A percentile compares a stretch with the other conserved stretches of the same genome.
Evolutionary conservation across 2,797 vertebrate species (phyloP).

Genomic region (Rousettus madagascariensis): DNA sequence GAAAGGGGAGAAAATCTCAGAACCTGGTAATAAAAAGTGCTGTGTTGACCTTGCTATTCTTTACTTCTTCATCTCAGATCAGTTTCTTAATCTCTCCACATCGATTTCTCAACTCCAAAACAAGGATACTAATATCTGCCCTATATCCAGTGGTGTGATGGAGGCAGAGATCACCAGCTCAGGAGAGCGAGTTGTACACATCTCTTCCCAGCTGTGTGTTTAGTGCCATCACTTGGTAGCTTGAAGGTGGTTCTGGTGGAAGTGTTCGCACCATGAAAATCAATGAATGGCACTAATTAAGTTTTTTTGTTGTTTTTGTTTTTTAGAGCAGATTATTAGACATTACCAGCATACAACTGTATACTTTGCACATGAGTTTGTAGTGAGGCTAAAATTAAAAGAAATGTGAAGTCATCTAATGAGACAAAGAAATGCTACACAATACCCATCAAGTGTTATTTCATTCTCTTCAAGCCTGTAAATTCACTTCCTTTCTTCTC

Average conservation of each 20-base stretch:
- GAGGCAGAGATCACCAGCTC: background rate
- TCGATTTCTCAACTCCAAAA: background rate
- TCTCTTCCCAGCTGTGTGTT: background rate
- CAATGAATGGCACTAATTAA: background rate
- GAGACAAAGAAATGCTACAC: background rate
- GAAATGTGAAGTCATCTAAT: background rate
- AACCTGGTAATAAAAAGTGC: background rate
- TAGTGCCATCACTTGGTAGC: background rate
- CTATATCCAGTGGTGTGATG: too few relatives aligned
- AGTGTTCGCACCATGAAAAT: background rate
- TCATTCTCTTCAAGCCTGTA: background rate
- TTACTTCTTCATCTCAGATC: background rate
- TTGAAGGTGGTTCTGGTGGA: background rate
- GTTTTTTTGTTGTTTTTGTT: background rate
- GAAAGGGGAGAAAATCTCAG: background rate
- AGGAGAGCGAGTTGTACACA: accelerated
- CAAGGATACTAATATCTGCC: background rate
- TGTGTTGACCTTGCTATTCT: background rate
- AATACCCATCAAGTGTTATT: background rate
- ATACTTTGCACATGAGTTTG: background rate
- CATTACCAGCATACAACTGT: background rate
- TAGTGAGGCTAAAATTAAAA: background rate
- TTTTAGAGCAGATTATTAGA: background rate
- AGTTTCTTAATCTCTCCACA: background rate
- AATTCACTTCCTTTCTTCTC: background rate